Evolutionary conservation across 2,888 invertebrate genomes (phyloP), one percentile per base, ranked within the genome.

Genomic region (Sphinx pinastri): DNA sequence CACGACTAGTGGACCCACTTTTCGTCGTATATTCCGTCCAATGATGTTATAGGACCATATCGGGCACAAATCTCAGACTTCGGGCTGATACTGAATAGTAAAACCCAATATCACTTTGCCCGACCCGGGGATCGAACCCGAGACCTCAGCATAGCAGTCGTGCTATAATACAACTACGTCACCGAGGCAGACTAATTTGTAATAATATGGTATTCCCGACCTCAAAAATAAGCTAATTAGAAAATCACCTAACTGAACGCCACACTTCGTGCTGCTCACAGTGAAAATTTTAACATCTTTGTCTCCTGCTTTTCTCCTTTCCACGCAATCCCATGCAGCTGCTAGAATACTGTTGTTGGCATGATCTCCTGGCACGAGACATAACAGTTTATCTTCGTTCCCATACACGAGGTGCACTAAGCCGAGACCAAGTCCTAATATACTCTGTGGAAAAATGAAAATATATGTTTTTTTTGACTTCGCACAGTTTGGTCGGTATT

Each of bases 281-380:
- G 73, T 76, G n/a, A 75, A 76, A 47, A 79, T 76, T n/a, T 47
- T 71, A 10, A 69, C 68, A 14, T 73, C 73, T 10, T 13, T 49
- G n/a, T 63, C 57, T 3, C 49, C 70, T 1, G 54, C 49, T 0
- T 38, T 12, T 31, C 19, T 70, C 60, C 71, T 71, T 66, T 49
- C 25, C 12, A 70, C 71, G 14, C 75, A 73, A 13, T 76, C 76
- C 80, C 78, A 80, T 0, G 71, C 80, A 0, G 82, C 75, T 0
- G 77, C 73, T 19, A 82, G 73, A 2, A 77, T 70, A 0, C 77
- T 79, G 25, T 81, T 81, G 68, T 80, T 80, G 0, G 81, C 81
- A 19, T 72, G 77, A 54, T 82, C 82, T 0, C 78, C 72, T 0
- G 82, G 80, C 0, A 76, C 74, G 5, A 79, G 7, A 8, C 71